Percentiles rank a stretch among this genome's conserved stretches.
Conservation (phyloP, 1,140 invertebrate genomes). For the Atta colombica region DNA sequence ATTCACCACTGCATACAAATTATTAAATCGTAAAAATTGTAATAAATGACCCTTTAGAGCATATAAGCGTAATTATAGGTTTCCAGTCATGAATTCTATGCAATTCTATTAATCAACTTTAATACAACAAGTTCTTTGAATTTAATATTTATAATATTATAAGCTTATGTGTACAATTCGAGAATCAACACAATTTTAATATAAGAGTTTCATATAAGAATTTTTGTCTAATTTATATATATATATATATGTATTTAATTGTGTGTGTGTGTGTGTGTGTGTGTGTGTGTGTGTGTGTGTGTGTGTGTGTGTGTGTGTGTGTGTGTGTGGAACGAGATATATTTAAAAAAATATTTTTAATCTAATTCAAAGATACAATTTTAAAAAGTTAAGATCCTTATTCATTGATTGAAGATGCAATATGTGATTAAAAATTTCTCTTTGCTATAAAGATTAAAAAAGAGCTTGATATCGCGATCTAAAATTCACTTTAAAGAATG, state of each 20-base stretch:
- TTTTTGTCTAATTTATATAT: not conserved
- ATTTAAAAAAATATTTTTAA: not conserved
- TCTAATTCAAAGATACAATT: not conserved
- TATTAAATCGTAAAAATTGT: not conserved
- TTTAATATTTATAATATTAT: constrained; percentile 3
- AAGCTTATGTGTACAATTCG: not conserved
- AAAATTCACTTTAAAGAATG: constrained; percentile 45
- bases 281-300: too few species aligned
- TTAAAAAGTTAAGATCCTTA: not conserved
- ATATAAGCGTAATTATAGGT: not conserved
- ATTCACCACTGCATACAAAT: not conserved
- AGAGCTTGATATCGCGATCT: constrained; percentile 51
- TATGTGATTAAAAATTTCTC: not conserved
- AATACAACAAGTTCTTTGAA: not conserved
- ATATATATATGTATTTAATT: too few species aligned
- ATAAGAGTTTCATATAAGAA: not conserved
- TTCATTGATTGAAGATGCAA: not conserved
- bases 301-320: too few species aligned
- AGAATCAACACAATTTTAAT: not conserved
- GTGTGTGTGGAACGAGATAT: too few species aligned
- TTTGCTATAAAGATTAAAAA: constrained; percentile 42
- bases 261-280: too few species aligned
- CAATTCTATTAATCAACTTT: not conserved
- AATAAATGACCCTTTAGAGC: too few species aligned
- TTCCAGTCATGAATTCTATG: not conserved